Base-by-base conservation (phyloP, 2,797 vertebrate genomes). In the Lepus townsendii region DNA sequence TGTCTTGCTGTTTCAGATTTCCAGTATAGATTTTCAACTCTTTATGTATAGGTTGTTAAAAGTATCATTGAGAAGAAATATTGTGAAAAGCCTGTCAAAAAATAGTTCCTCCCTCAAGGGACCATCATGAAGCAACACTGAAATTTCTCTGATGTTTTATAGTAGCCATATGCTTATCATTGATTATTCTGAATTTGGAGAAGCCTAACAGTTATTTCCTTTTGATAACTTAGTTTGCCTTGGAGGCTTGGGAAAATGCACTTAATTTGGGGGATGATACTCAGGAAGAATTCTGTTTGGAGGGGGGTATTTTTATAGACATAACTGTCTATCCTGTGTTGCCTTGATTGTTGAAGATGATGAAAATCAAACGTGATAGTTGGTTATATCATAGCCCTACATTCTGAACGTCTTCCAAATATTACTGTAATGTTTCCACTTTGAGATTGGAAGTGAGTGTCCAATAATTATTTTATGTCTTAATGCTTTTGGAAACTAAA, bases 401-500 rank as follows among this genome's bases (percentile, higher is more conserved):
- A 72, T 60, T 92, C 42, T 47, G 17, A 88, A 92, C 24, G 32
- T 54, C 85, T 78, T 78, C 35, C 7, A 12, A 54, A 68, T 72
- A 19, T 76, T 71, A n/a, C 71, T 77, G 10, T 71, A 63, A 76
- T 91, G 6, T 79, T 84, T 68, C 38, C 13, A 38, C 38, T 96
- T 91, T 66, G 65, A 35, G 12, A 63, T 12, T 63, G 80, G 88
- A 92, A 95, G 75, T 32, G 72, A 90, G 26, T 87, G 13, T 68
- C n/a, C 17, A 62, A 22, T 82, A 60, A 90, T 88, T 83, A 19
- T 80, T 91, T 90, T 71, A 91, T 78, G 27, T 93, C 63, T 10
- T 87, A 62, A 47, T 47, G n/a, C 63, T 54, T 97, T 88, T 75
- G 50, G 52, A 90, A 95, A 63, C 60, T 93, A 88, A 93, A 90